Percentiles rank a stretch among this genome's conserved stretches.
phyloP scores from a whole-genome alignment of 2,888 invertebrate species.

The Leptinotarsa haldemani region DNA sequence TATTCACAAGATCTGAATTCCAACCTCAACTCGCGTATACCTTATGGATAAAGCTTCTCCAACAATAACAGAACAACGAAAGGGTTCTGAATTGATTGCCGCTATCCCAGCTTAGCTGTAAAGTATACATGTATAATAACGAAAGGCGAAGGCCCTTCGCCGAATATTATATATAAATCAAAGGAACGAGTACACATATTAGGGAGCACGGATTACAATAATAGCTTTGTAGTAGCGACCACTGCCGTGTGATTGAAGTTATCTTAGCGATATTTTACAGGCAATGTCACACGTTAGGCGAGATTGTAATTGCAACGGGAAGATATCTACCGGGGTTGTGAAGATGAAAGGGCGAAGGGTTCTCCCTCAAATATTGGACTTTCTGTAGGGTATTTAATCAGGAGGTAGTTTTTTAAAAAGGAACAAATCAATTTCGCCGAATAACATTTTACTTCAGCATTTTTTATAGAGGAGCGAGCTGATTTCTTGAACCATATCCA shows the following conservation, averaged over 20 bases:
- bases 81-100: conserved; percentile 49
- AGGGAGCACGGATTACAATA: conserved; percentile 58
- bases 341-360: neutral
- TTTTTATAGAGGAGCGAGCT: too few species aligned
- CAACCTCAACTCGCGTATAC: conserved; percentile 9
- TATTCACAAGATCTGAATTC: neutral
- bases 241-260: conserved; percentile 62
- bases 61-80: conserved; percentile 26
- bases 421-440: too few species aligned
- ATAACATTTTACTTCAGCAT: too few species aligned
- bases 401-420: too few species aligned
- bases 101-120: conserved; percentile 53
- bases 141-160: conserved; percentile 41
- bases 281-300: conserved; percentile 50
- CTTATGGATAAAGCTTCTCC: conserved; percentile 32
- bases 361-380: neutral
- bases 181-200: conserved; percentile 57
- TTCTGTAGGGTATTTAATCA: neutral
- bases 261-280: conserved; percentile 50
- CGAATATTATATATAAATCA: conserved; percentile 61
- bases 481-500: too few species aligned
- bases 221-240: conserved; percentile 57
- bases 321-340: neutral
- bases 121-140: conserved; percentile 52
- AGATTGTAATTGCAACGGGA: conserved; percentile 49